Conservation (phyloP, 2,797 vertebrate species). For the Mormyrops attenuatus region DNA sequence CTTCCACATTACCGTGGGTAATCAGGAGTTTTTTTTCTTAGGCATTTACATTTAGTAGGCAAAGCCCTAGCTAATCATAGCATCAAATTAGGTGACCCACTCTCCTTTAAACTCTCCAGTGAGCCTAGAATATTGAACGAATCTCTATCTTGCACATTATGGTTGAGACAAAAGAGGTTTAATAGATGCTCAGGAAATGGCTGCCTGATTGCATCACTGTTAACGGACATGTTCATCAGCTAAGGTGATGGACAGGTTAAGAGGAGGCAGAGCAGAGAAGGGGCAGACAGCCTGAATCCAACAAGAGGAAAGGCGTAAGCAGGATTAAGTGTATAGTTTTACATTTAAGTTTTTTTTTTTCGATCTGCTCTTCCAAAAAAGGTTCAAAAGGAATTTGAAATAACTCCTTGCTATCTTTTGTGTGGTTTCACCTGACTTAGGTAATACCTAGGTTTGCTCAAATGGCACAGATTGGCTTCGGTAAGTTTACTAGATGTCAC, state of each 20-base stretch:
- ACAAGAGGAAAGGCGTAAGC: neutral
- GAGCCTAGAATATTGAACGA: neutral
- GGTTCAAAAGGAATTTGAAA: neutral
- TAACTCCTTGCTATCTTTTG: neutral
- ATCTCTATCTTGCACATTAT: neutral
- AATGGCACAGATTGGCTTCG: neutral
- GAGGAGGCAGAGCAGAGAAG: neutral
- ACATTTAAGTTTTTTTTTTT: neutral
- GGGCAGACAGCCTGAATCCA: neutral
- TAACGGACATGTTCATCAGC: slow-evolving; percentile 8
- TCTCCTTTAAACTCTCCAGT: slow-evolving; percentile 8
- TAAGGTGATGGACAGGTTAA: neutral
- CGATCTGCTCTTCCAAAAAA: neutral
- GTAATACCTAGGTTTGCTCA: neutral
- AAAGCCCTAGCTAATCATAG: neutral
- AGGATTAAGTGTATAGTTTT: neutral
- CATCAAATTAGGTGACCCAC: slow-evolving; percentile 6
- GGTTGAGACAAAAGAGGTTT: neutral
- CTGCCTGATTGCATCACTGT: slow-evolving; percentile 11
- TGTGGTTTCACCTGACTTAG: neutral
- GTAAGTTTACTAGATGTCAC: neutral
- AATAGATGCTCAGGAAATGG: slow-evolving; percentile 15
- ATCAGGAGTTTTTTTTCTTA: neutral
- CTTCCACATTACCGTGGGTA: neutral
- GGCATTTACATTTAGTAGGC: slow-evolving; percentile 1